Percentiles rank a stretch among this genome's conserved stretches.
These are phyloP conservation scores for Lamproptera curius DNA, from an alignment of 2,888 invertebrate species.

Conservation along the genomic window DNA sequence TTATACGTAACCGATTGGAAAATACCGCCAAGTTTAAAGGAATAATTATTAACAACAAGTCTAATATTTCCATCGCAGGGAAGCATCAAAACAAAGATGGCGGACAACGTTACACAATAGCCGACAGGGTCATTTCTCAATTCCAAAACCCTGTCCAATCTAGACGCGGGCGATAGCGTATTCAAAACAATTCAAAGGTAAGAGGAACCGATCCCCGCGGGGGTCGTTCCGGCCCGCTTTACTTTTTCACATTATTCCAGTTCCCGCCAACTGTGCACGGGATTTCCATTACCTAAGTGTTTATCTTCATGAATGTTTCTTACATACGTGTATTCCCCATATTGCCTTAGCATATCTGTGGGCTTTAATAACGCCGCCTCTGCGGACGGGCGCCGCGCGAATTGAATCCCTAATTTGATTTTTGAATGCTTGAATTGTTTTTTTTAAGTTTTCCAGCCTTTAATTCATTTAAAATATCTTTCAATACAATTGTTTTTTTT, in stretches of 20 bases:
- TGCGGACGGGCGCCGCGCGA: not conserved
- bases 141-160: conserved; percentile 35
- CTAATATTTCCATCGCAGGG: no score
- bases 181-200: conserved; percentile 73
- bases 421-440: not conserved
- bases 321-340: conserved; percentile 15
- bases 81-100: not conserved
- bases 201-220: conserved; percentile 66
- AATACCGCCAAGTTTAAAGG: no score
- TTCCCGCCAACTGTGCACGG: conserved; percentile 36
- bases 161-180: conserved; percentile 35
- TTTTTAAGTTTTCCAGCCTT: no score
- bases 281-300: conserved; percentile 67
- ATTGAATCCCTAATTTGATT: conserved; percentile 8
- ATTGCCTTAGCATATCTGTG: conserved; percentile 19
- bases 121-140: conserved; percentile 27
- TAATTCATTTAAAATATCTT: no score
- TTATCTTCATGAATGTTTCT: conserved; percentile 58
- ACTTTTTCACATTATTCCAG: conserved; percentile 36
- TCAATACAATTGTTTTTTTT: no score
- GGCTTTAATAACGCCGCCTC: conserved; percentile 10
- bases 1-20: no score
- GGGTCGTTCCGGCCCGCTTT: conserved; percentile 66
- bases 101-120: conserved; percentile 23
- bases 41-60: no score